Conservation (phyloP, 2,888 invertebrate species). For the Malacosoma neustria region DNA sequence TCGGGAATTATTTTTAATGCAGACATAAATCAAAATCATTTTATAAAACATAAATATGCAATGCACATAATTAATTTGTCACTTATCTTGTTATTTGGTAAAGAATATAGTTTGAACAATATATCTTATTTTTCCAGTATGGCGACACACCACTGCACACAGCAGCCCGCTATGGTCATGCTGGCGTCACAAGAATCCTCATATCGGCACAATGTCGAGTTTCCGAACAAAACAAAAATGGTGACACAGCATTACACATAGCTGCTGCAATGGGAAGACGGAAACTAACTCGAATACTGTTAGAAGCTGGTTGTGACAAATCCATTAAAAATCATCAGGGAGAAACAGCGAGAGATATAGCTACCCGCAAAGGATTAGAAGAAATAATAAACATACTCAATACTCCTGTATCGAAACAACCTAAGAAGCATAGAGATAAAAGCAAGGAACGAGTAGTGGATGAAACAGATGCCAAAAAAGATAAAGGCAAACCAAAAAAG, state of each 20-base stretch:
- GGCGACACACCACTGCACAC: constrained; percentile 97
- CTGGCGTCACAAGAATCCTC: constrained; percentile 94
- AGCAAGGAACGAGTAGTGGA: constrained; percentile 72
- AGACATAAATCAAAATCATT: too few relatives aligned
- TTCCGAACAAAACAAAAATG: constrained; percentile 95
- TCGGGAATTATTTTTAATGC: too few relatives aligned
- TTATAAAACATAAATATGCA: too few relatives aligned
- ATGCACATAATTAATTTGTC: too few relatives aligned
- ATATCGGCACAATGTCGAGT: constrained; percentile 91
- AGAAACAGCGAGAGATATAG: constrained; percentile 93
- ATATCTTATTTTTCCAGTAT: constrained; percentile 81
- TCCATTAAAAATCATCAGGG: constrained; percentile 85
- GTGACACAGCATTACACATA: constrained; percentile 95
- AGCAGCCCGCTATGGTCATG: constrained; percentile 96
- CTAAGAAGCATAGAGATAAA: constrained; percentile 56
- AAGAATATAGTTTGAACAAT: too few relatives aligned
- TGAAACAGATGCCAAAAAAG: constrained; percentile 62
- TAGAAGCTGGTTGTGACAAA: constrained; percentile 88
- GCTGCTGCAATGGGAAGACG: constrained; percentile 94
- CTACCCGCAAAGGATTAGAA: constrained; percentile 86
- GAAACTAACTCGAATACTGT: constrained; percentile 91
- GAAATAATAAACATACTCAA: constrained; percentile 89
- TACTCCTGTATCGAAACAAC: constrained; percentile 62
- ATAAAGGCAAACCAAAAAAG: constrained; percentile 56
- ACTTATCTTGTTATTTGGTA: too few relatives aligned